Evolutionary conservation across 2,888 invertebrate species (phyloP), one percentile per base, ranked within the genome.

Genomic region (Coenonympha arcania): DNA sequence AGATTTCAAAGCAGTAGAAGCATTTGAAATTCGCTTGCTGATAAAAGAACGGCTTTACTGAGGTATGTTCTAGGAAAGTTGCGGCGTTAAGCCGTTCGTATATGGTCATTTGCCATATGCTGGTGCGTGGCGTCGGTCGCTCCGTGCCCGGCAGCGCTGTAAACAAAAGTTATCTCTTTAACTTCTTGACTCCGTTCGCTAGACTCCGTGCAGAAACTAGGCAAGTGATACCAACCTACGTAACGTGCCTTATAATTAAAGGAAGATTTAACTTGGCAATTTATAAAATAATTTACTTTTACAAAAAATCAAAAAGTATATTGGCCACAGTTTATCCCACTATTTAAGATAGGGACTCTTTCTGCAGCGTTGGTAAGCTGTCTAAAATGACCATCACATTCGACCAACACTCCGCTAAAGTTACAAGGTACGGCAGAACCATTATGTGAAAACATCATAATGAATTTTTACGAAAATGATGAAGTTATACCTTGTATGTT

Each of bases 21-120:
- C 85, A 86, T 61, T 84, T 85, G 57, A 80, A 86, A 63, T 79
- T 85, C 0, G 82, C 84, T 62, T 85, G 83, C 34, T 83, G 81
- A 50, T 82, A 85, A 65, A 73, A 78, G 58, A 86, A 86, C 0
- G 85, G 85, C 55, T 72, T 79, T 55, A 81, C 66, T 1, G 79
- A 80, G 0, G 84, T 83, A 58, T 56, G 65, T 56, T 84, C 80
- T 20, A 86, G 58, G 58, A 84, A 81, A 0, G 78, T 79, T 0
- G 85, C 84, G 6, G 84, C 85, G 57, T 85, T 85, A 58, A 81
- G 74, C 40, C 85, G 63, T 60, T 85, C 85, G 20, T 79, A 76
- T 63, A 77, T 70, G 1, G 85, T 85, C 85, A 84, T 81, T 76
- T 84, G 83, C 85, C 85, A 86, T 34, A 82, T 64, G 63, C 83